Evolutionary conservation across 1,140 invertebrate species (phyloP).

Genomic region (Scaptodrosophila lebanonensis): DNA sequence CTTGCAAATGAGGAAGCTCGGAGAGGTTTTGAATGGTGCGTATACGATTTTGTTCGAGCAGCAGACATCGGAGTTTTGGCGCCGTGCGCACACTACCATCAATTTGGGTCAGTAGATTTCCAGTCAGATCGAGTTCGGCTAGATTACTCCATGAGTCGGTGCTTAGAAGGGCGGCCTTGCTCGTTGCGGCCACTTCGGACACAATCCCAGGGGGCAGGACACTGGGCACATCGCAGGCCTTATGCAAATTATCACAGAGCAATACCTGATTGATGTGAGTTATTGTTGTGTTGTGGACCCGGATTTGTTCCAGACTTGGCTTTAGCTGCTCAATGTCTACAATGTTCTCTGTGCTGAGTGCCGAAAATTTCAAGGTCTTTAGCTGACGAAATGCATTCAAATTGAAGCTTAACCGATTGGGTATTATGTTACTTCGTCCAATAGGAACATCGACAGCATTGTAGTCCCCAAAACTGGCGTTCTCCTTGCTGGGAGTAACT

Average conservation of each 20-base stretch:
- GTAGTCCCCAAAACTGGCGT: conserved; percentile 56
- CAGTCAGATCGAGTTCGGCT: conserved; percentile 85
- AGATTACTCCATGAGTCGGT: conserved; percentile 82
- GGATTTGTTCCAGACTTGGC: conserved; percentile 81
- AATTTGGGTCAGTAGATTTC: conserved; percentile 87
- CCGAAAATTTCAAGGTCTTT: conserved; percentile 81
- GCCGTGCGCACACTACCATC: conserved; percentile 89
- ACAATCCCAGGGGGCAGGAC: conserved; percentile 29
- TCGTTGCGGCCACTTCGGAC: conserved; percentile 1
- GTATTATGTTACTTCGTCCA: conserved; percentile 89
- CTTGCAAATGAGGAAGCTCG: conserved; percentile 85
- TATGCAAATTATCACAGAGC: conserved; percentile 87
- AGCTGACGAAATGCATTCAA: conserved; percentile 88
- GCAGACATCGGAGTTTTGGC: conserved; percentile 85
- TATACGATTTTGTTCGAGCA: conserved; percentile 87
- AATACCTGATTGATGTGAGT: conserved; percentile 84
- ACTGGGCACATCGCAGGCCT: conserved; percentile 72
- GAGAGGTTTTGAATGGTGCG: conserved; percentile 87
- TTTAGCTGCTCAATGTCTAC: conserved; percentile 81
- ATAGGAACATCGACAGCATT: conserved; percentile 76
- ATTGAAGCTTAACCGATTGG: conserved; percentile 88
- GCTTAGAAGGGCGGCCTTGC: conserved; percentile 20
- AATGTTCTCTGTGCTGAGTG: conserved; percentile 82
- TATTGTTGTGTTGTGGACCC: conserved; percentile 81
- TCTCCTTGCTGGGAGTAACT: conserved; percentile 79